Percentiles rank a stretch among this genome's conserved stretches.
Conservation (phyloP, 2,797 vertebrate genomes). For the Phataginus tetradactyla region DNA sequence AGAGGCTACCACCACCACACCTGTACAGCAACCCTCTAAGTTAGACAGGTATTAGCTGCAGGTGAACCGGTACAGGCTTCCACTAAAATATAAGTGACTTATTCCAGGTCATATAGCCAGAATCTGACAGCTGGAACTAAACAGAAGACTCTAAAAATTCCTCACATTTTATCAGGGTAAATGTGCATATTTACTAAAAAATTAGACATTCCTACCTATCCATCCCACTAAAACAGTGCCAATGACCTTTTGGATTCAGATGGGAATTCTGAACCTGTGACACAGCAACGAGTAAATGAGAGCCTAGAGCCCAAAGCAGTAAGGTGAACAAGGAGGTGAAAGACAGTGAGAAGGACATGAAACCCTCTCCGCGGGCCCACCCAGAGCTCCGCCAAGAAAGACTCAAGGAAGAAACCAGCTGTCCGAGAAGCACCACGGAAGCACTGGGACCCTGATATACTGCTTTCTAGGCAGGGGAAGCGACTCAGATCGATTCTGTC, state of each 20-base stretch:
- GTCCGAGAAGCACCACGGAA: background rate
- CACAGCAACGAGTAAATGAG: background rate
- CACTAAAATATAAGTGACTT: background rate
- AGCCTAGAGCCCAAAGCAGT: background rate
- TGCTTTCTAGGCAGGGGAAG: background rate
- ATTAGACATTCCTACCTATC: background rate
- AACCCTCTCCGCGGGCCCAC: background rate
- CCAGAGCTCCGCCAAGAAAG: background rate
- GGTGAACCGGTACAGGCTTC: constrained; percentile 9
- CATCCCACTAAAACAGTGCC: background rate
- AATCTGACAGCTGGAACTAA: background rate
- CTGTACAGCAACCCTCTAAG: background rate
- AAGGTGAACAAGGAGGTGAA: background rate
- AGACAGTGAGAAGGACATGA: background rate
- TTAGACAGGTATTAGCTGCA: background rate
- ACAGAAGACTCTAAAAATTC: background rate
- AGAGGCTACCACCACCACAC: background rate
- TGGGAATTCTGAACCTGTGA: constrained; percentile 14
- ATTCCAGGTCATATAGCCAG: background rate
- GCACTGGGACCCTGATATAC: background rate
- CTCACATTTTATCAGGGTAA: background rate
- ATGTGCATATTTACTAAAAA: background rate
- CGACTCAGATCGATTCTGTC: background rate
- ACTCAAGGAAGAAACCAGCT: background rate
- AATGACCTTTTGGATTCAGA: constrained; percentile 35